These are phyloP conservation scores for Thamnaconus septentrionalis DNA, from an alignment of 2,113 vertebrate species.

Conservation along the genomic window DNA sequence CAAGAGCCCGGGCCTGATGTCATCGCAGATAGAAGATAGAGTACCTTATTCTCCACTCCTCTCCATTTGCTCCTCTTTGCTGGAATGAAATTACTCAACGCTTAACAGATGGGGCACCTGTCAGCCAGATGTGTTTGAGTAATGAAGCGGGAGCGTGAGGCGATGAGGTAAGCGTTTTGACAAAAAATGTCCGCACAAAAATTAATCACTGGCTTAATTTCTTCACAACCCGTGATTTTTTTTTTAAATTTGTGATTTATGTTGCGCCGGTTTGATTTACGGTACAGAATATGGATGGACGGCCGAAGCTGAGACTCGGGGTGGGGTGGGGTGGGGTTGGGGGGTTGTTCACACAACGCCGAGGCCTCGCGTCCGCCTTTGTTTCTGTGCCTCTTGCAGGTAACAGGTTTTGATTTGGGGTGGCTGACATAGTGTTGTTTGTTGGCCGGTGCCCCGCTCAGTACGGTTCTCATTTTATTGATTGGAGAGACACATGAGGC, in stretches of 20 bases:
- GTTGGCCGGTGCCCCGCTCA: slow-evolving; percentile 39
- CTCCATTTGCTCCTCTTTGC: slow-evolving; percentile 66
- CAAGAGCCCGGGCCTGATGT: slow-evolving; percentile 73
- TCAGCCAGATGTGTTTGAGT: slow-evolving; percentile 89
- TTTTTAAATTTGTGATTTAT: slow-evolving; percentile 72
- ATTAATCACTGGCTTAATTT: slow-evolving; percentile 84
- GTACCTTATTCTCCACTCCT: slow-evolving; percentile 61
- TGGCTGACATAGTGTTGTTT: slow-evolving; percentile 43
- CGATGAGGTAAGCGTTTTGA: slow-evolving; percentile 87
- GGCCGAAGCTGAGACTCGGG: not conserved
- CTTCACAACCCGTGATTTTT: slow-evolving; percentile 51
- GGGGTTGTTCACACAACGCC: too few relatives aligned
- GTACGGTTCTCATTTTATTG: slow-evolving; percentile 55
- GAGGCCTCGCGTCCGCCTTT: too few relatives aligned
- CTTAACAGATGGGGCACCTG: slow-evolving; percentile 74
- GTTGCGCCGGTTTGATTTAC: slow-evolving; percentile 47
- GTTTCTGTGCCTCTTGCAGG: too few relatives aligned
- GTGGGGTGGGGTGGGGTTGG: not conserved
- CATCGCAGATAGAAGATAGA: slow-evolving; percentile 75
- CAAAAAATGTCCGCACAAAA: slow-evolving; percentile 81
- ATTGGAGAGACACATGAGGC: slow-evolving; percentile 60
- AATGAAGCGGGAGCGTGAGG: slow-evolving; percentile 80
- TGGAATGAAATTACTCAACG: slow-evolving; percentile 80
- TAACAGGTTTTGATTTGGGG: slow-evolving; percentile 33
- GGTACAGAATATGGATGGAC: slow-evolving; percentile 28